Evolutionary conservation across 1,140 invertebrate species (phyloP).

Genomic region (Drosophila tristis): DNA sequence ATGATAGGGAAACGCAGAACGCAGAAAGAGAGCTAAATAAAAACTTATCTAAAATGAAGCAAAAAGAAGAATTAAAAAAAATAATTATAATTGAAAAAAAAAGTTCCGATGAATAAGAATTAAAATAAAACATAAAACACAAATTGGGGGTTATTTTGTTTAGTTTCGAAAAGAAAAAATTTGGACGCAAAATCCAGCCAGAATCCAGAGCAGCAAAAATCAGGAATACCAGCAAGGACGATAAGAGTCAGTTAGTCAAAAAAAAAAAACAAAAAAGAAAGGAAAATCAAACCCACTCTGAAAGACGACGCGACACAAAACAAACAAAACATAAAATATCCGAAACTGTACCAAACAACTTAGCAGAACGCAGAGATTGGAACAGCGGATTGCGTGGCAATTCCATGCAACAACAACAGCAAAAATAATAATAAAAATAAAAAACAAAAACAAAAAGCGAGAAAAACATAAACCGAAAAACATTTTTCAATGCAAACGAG

Average conservation of each 20-base stretch:
- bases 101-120: constrained; percentile 16
- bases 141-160: constrained; percentile 68
- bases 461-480: constrained; percentile 17
- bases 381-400: constrained; percentile 26
- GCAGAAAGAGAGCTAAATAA: constrained; percentile 23
- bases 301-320: constrained; percentile 30
- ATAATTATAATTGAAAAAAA: neutral
- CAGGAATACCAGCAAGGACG: too few species aligned
- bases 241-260: constrained; percentile 1
- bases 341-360: too few species aligned
- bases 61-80: constrained; percentile 11
- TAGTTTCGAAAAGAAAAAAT: constrained; percentile 46
- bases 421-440: constrained; percentile 13
- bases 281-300: constrained; percentile 37
- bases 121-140: constrained; percentile 25
- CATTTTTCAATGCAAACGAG: constrained; percentile 34
- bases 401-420: constrained; percentile 9
- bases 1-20: constrained; percentile 26
- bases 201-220: constrained; percentile 42
- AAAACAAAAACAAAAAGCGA: constrained; percentile 26
- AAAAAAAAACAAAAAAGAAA: constrained; percentile 12
- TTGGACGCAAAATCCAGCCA: constrained; percentile 71
- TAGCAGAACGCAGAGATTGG: too few species aligned
- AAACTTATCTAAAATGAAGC: constrained; percentile 12
- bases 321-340: constrained; percentile 17